Base-by-base conservation (phyloP, 2,113 vertebrate genomes). In the Pluvianellus socialis region DNA sequence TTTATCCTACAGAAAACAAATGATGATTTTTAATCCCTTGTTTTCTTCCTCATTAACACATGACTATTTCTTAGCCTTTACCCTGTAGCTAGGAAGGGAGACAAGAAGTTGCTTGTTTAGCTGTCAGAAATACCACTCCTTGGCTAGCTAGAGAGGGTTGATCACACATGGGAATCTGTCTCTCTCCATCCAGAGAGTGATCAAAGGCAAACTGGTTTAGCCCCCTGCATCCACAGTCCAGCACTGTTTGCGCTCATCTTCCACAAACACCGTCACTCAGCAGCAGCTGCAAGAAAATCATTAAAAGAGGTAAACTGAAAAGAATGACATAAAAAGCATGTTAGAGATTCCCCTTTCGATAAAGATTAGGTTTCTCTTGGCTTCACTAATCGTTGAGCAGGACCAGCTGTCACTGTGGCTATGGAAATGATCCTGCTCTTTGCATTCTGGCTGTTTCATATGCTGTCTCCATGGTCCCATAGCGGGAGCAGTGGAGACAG, bases 31-130 rank as follows among this genome's bases (percentile, higher is more conserved):
- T 86, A 91, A 90, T 88, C 22, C 30, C 26, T 79, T 81, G 11
- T 13, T 67, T 95, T 93, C 85, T 72, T 77, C 45, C 53, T 88
- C 22, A 21, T 66, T 88, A 75, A 79, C 55, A 71, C 22, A 61
- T 79, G 49, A 42, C 38, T 81, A 10, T 86, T 88, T 96, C 68
- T 93, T 94, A 77, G 32, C 22, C 40, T 92, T 92, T 81, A 65
- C 38, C n/a, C 23, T 73, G 27, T 61, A 82, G 84, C 16, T 77
- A 87, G 59, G 89, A 92, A 85, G 55, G 82, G 30, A 75, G 67
- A 91, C 44, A 88, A 94, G 50, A 95, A 92, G 30, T 65, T 93
- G 24, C 80, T 94, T 96, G 83, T 91, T 86, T 94, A 93, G 47
- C 44, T 87, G 35, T 86, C 61, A 86, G 70, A 94, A 94, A 89